These are phyloP conservation scores for Macaria liturata DNA, from an alignment of 2,888 invertebrate genomes.

Conservation along the genomic window DNA sequence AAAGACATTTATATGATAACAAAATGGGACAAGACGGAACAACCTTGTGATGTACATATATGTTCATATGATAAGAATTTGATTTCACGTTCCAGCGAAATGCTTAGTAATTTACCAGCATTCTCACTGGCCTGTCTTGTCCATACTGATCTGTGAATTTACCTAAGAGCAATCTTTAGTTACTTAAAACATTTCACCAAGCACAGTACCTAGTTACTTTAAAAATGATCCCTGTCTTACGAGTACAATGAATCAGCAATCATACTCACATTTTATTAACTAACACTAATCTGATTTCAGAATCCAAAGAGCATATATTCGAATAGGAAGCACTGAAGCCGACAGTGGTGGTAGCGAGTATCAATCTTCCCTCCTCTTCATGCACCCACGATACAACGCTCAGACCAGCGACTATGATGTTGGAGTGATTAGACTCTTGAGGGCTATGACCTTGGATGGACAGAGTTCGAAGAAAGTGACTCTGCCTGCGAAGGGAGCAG, in stretches of 20 bases:
- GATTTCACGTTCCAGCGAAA: too few relatives aligned
- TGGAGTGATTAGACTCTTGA: conserved; percentile 57
- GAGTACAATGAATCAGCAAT: too few relatives aligned
- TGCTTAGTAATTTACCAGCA: too few relatives aligned
- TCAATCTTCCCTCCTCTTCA: conserved; percentile 44
- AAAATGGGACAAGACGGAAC: too few relatives aligned
- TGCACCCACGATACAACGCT: conserved; percentile 66
- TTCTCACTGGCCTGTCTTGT: too few relatives aligned
- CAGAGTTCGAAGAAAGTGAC: conserved; percentile 45
- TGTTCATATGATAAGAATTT: not conserved
- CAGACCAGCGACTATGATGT: conserved; percentile 71
- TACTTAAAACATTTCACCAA: too few relatives aligned
- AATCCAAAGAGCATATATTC: conserved; percentile 47
- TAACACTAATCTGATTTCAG: conserved; percentile 34
- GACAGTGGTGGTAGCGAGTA: conserved; percentile 67
- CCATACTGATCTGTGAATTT: too few relatives aligned
- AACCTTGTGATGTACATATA: not conserved
- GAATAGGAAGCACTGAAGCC: conserved; percentile 65
- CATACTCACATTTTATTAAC: too few relatives aligned
- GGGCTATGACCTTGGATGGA: conserved; percentile 57
- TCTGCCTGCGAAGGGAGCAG: conserved; percentile 40
- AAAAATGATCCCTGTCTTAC: too few relatives aligned
- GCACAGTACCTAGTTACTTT: too few relatives aligned
- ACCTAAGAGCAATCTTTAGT: too few relatives aligned
- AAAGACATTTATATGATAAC: too few relatives aligned